phyloP scores from a whole-genome alignment of 2,888 invertebrate genomes.

The Macrosoma leucophasiata region DNA sequence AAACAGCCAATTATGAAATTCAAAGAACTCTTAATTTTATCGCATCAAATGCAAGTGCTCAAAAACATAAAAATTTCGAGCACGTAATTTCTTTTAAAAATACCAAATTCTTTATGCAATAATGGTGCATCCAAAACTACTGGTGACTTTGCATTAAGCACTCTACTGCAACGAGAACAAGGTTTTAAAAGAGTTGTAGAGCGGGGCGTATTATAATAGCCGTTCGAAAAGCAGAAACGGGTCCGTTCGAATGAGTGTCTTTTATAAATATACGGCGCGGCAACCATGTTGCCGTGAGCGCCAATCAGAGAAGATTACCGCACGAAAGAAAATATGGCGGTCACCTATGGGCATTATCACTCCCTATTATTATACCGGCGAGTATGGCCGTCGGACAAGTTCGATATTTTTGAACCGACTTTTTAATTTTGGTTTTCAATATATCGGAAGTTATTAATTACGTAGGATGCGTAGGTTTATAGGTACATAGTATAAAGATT shows the following conservation, averaged over 20 bases:
- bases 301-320: constrained; percentile 54
- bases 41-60: constrained; percentile 17
- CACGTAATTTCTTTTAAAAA: constrained; percentile 8
- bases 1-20: no score
- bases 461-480: no score
- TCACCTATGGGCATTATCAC: constrained; percentile 45
- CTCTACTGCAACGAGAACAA: constrained; percentile 1
- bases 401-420: no score
- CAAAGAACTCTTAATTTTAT: constrained; percentile 28
- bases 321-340: constrained; percentile 51
- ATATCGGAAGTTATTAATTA: no score
- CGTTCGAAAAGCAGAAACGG: constrained; percentile 28
- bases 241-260: constrained; percentile 30
- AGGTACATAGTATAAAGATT: no score
- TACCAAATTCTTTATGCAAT: constrained; percentile 16
- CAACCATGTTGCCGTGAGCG: constrained; percentile 56
- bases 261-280: constrained; percentile 36
- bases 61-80: constrained; percentile 10
- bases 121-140: constrained; percentile 3
- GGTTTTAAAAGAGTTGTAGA: constrained; percentile 14
- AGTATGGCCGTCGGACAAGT: constrained; percentile 34
- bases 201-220: constrained; percentile 19
- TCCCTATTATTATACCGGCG: constrained; percentile 46
- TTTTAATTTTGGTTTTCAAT: no score
- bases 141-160: no score